Evolutionary conservation across 2,888 invertebrate genomes (phyloP).

Genomic region (Mellilla xanthometata): DNA sequence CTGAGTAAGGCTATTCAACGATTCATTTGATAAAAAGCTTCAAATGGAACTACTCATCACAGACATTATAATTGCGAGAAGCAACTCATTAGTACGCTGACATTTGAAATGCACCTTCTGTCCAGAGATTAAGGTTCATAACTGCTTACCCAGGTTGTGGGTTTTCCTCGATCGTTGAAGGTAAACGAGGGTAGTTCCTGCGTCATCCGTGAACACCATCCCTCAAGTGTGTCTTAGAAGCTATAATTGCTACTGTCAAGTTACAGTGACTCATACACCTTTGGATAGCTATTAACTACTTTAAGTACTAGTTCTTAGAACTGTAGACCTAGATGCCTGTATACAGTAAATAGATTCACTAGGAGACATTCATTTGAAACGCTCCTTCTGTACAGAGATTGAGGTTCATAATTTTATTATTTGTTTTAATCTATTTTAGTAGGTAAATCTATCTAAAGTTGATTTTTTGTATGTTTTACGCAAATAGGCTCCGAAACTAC

Average conservation of each 20-base stretch:
- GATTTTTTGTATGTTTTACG: no score
- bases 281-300: no score
- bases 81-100: conserved; percentile 44
- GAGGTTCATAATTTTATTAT: conserved; percentile 38
- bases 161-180: conserved; percentile 61
- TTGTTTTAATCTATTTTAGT: no score
- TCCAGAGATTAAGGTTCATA: conserved; percentile 32
- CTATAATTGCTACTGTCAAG: background rate
- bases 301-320: no score
- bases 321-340: no score
- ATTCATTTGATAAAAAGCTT: conserved; percentile 28
- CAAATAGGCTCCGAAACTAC: no score
- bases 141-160: conserved; percentile 32
- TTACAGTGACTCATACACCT: background rate
- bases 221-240: conserved; percentile 37
- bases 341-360: no score
- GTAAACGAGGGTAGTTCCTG: conserved; percentile 56
- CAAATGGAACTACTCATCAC: conserved; percentile 29
- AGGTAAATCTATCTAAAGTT: no score
- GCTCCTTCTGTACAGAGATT: conserved; percentile 28
- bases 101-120: conserved; percentile 36
- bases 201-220: conserved; percentile 52
- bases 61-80: conserved; percentile 40
- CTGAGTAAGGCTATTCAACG: conserved; percentile 7
- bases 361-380: conserved; percentile 31